phyloP scores from a whole-genome alignment of 2,113 vertebrate species.

The Condylura cristata region DNA sequence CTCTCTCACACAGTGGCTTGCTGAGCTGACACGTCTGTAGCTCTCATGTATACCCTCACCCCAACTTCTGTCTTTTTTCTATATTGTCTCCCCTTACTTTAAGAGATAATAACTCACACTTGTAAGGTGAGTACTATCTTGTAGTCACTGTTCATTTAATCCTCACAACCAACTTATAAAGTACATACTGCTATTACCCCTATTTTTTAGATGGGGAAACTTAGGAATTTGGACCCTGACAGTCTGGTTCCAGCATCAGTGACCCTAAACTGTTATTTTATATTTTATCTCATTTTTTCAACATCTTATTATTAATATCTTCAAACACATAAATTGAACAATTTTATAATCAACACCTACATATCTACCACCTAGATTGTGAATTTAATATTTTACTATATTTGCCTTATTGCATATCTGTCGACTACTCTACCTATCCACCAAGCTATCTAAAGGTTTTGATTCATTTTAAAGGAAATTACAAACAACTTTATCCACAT shows the following conservation, averaged over 20 bases:
- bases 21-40: not conserved
- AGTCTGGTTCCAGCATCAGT: constrained; percentile 30
- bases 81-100: not conserved
- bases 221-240: not conserved
- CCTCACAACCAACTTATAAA: not conserved
- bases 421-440: not conserved
- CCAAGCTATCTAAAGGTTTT: constrained; percentile 40
- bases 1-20: not conserved
- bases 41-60: not conserved
- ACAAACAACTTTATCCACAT: constrained; percentile 13
- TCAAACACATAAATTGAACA: not conserved
- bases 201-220: not conserved
- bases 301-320: constrained; percentile 43
- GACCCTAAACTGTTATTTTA: not conserved
- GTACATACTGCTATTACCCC: constrained; percentile 10
- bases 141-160: constrained; percentile 40
- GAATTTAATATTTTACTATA: constrained; percentile 26
- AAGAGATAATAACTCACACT: constrained; percentile 36
- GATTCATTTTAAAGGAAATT: constrained; percentile 39
- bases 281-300: constrained; percentile 7
- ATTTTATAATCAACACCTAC: not conserved
- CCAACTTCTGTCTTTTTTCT: not conserved
- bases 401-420: not conserved
- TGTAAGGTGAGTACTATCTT: constrained; percentile 16
- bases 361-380: not conserved